phyloP scores from a whole-genome alignment of 1,140 invertebrate species.

The Melipona quadrifasciata region DNA sequence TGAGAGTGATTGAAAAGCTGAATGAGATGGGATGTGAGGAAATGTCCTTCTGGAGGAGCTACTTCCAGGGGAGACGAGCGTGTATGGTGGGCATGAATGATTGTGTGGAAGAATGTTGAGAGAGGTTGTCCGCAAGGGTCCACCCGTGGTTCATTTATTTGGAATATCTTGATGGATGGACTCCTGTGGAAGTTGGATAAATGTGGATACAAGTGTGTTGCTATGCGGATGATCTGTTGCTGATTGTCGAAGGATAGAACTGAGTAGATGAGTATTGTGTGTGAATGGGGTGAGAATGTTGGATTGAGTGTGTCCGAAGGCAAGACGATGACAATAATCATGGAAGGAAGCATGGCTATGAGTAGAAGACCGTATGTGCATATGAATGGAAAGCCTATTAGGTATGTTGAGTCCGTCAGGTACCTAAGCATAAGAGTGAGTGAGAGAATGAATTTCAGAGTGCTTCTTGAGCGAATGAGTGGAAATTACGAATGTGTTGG shows the following conservation, averaged over 20 bases:
- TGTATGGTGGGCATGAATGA: conserved; percentile 21
- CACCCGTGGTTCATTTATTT: conserved; percentile 39
- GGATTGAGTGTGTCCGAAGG: conserved; percentile 26
- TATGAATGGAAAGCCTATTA: too few relatives aligned
- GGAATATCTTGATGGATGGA: conserved; percentile 47
- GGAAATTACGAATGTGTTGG: conserved; percentile 21
- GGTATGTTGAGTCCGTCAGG: too few relatives aligned
- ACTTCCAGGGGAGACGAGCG: conserved; percentile 2
- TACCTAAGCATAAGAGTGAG: too few relatives aligned
- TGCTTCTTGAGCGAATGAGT: not conserved
- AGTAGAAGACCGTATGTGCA: too few relatives aligned
- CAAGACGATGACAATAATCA: not conserved
- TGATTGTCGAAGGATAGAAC: too few relatives aligned
- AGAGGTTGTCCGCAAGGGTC: conserved; percentile 43
- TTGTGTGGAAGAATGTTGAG: conserved; percentile 11
- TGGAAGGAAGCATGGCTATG: too few relatives aligned
- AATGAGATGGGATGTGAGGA: conserved; percentile 30
- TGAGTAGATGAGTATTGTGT: conserved; percentile 30
- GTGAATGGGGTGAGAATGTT: not conserved
- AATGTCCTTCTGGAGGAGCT: conserved; percentile 13
- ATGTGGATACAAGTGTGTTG: conserved; percentile 31
- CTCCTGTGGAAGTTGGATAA: conserved; percentile 28
- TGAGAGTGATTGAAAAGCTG: conserved; percentile 61
- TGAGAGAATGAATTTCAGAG: too few relatives aligned
- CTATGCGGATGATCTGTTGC: conserved; percentile 61